Evolutionary conservation across 2,797 vertebrate genomes (phyloP).

Genomic region (Amblyraja radiata): DNA sequence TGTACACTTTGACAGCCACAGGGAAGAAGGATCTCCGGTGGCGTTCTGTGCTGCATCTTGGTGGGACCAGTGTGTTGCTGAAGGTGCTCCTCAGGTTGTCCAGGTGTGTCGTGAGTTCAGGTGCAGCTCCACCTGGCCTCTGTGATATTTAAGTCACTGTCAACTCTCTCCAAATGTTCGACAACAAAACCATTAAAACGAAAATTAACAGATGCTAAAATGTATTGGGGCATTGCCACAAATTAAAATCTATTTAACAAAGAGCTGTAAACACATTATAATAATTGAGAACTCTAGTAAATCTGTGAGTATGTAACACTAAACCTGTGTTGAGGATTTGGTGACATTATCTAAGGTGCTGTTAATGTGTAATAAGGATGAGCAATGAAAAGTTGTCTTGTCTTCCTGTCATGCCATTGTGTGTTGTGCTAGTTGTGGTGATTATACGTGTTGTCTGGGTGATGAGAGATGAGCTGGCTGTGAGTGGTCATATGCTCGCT

Average conservation of each 20-base stretch:
- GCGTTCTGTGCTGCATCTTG: no score
- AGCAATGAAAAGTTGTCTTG: background rate
- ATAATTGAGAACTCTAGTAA: background rate
- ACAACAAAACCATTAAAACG: background rate
- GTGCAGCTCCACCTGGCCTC: background rate
- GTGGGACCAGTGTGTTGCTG: no score
- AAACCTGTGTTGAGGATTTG: background rate
- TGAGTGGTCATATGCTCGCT: background rate
- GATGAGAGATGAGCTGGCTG: background rate
- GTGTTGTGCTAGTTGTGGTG: background rate
- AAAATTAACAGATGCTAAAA: conserved; percentile 16
- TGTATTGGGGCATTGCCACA: background rate
- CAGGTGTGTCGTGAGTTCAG: no score
- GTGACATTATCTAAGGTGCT: background rate
- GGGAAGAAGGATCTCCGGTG: no score
- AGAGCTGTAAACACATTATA: background rate
- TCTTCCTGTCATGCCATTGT: background rate
- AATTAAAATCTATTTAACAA: conserved; percentile 29
- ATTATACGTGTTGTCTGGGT: background rate
- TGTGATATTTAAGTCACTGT: background rate
- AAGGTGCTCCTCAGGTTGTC: no score
- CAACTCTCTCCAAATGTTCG: background rate
- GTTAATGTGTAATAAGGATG: background rate
- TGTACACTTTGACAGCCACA: no score
- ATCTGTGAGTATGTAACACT: background rate